A percentile compares a stretch with the other conserved stretches of the same genome.
These are phyloP conservation scores for Trematocara variabile DNA, from an alignment of 2,113 vertebrate species.

Conservation along the genomic window DNA sequence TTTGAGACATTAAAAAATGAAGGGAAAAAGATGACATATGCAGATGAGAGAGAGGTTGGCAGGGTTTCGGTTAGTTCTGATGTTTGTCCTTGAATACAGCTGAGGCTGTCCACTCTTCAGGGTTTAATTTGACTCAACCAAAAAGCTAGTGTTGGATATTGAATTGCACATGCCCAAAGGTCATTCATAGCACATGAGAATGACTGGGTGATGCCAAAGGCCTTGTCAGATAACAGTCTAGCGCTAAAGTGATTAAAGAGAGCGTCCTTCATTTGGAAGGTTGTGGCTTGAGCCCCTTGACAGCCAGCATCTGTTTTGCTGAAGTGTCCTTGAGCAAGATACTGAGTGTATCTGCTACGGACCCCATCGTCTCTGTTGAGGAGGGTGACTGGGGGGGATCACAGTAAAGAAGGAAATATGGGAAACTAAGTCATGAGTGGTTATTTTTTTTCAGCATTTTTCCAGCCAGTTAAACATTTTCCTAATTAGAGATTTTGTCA, in stretches of 20 bases:
- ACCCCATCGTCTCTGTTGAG: neutral
- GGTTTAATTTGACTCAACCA: neutral
- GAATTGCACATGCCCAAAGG: neutral
- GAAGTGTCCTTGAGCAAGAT: conserved; percentile 35
- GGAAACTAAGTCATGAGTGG: neutral
- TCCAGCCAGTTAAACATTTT: neutral
- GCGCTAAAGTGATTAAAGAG: conserved; percentile 3
- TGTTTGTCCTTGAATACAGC: neutral
- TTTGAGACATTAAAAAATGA: neutral
- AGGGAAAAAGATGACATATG: neutral
- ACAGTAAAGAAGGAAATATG: neutral
- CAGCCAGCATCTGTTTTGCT: conserved; percentile 7
- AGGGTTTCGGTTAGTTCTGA: neutral
- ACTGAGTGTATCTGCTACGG: neutral
- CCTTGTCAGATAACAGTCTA: neutral
- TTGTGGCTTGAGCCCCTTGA: neutral
- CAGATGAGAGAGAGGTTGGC: neutral
- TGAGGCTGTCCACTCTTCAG: neutral
- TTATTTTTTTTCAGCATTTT: neutral
- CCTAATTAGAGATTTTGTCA: conserved; percentile 24
- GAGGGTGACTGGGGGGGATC: neutral
- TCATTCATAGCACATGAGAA: neutral
- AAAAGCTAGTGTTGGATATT: neutral
- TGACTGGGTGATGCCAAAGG: neutral
- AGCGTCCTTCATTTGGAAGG: conserved; percentile 8